Base-by-base conservation (phyloP, 2,797 vertebrate species). In the Lateolabrax maculatus region DNA sequence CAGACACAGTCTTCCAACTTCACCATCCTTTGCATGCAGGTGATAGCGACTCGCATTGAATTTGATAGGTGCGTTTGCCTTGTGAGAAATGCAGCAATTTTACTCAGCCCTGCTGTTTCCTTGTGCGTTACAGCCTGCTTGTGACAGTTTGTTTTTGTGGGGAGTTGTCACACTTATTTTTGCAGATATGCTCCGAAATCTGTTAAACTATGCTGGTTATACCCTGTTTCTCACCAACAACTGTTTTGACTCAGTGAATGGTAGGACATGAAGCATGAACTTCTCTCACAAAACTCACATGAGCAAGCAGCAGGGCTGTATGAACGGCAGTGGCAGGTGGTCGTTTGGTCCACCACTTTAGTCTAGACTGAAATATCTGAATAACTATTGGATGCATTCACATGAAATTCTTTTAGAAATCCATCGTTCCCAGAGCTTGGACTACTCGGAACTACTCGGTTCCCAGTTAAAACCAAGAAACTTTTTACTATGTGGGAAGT, bases 1-100 rank as follows among this genome's bases (percentile, higher is more conserved):
- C 71, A 63, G 41, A 58, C 18, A 25, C 25, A 58, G 19, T 65
- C 23, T 73, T 60, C 56, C 37, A 2, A 25, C 71, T n/a, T 64
- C 52, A 11, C 41, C 56, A 12, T 80, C 63, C 21, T 49, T 46
- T 49, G 18, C 37, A 74, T 48, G 29, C 58, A 67, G 31, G 77
- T 57, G 19, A 66, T 67, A 77, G 29, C 64, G 44, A 77, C 31
- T 48, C 60, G 21, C 55, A 49, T 77, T 79, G 44, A 10, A 79
- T 68, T 29, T 79, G 51, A 68, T 53, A 43, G 69, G 56, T 66
- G 55, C 65, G 56, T 79, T 84, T 81, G 69, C 53, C 25, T 64
- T 52, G 13, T 34, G 63, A 71, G 51, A 70, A 37, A 49, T 46
- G 8, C 19, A 6, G 46, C 15, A 3, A 0, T 55, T 67, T 56